Percentiles rank a stretch among this genome's conserved stretches.
phyloP scores from a whole-genome alignment of 2,113 vertebrate species.

The Chrysemys picta region DNA sequence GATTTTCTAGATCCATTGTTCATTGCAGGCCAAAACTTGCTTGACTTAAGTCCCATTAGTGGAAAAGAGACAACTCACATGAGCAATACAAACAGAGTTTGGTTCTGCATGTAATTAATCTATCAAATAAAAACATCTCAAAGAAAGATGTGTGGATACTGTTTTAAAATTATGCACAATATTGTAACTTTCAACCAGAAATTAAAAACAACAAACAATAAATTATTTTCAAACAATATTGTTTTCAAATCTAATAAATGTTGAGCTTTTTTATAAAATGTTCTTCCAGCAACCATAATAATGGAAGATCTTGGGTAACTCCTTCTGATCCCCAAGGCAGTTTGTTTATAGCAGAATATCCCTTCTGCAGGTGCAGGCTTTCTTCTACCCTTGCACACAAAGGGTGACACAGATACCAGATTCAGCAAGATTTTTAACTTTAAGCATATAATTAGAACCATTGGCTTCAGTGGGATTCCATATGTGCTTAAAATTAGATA shows the following conservation, averaged over 20 bases:
- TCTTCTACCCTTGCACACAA: neutral
- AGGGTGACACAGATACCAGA: neutral
- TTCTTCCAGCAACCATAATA: neutral
- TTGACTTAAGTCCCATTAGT: neutral
- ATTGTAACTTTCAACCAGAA: neutral
- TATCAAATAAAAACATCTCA: neutral
- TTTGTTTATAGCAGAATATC: neutral
- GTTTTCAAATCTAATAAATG: neutral
- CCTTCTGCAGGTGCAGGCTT: neutral
- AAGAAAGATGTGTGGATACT: neutral
- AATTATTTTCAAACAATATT: neutral
- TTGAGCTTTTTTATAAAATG: neutral
- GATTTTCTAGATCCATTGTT: neutral
- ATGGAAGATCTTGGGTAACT: neutral
- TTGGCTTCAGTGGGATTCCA: neutral
- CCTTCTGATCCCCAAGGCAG: neutral
- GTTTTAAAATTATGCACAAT: neutral
- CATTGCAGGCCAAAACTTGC: neutral
- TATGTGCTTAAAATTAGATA: neutral
- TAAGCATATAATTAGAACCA: neutral
- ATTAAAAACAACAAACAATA: neutral
- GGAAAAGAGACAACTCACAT: fast-evolving
- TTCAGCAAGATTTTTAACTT: neutral
- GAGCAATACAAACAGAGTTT: neutral
- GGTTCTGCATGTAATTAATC: neutral